Evolutionary conservation across 2,797 vertebrate species (phyloP).

Genomic region (Propithecus perrieri): DNA sequence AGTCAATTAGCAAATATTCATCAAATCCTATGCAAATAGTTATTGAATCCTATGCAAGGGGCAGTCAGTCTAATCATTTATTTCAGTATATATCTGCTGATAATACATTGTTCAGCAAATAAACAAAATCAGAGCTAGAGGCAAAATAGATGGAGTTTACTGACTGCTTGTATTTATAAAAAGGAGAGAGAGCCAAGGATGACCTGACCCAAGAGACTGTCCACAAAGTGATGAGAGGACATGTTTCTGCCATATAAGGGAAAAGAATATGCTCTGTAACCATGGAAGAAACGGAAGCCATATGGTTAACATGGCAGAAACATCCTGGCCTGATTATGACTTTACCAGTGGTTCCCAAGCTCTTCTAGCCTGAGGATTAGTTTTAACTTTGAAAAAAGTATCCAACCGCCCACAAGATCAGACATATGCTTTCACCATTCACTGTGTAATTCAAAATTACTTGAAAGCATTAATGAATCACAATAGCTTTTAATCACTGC

Average conservation of each 20-base stretch:
- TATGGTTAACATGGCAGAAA: neutral
- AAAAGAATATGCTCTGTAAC: neutral
- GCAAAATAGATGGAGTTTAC: neutral
- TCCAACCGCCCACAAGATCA: neutral
- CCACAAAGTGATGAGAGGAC: neutral
- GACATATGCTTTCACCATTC: neutral
- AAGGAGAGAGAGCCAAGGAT: neutral
- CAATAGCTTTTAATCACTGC: neutral
- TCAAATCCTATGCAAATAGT: neutral
- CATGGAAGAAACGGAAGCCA: neutral
- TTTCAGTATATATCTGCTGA: neutral
- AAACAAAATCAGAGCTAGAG: neutral
- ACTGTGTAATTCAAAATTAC: neutral
- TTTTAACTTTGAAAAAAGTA: slow-evolving; percentile 22
- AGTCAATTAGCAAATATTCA: slow-evolving; percentile 28
- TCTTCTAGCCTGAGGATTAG: neutral
- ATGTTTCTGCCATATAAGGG: neutral
- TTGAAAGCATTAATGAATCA: neutral
- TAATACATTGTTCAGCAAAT: neutral
- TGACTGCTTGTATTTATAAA: neutral
- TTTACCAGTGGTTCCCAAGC: neutral
- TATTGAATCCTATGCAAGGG: neutral
- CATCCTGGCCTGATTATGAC: neutral
- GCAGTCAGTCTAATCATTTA: neutral
- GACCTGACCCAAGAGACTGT: neutral